Evolutionary conservation across 1,140 invertebrate species (phyloP).

Genomic region (Patella vulgata): DNA sequence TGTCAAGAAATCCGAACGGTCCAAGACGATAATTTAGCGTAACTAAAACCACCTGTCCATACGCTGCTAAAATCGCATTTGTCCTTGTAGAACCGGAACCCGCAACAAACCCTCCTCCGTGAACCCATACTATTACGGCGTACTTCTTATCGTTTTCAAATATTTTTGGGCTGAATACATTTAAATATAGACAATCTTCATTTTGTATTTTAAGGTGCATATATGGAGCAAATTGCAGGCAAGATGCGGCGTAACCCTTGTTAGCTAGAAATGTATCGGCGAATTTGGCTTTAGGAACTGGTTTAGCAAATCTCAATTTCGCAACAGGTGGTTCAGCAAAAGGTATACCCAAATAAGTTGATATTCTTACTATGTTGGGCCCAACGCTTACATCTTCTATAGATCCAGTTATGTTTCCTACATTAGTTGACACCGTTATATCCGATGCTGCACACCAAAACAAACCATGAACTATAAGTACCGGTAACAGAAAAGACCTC

Average conservation of each 20-base stretch:
- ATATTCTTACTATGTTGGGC: background rate
- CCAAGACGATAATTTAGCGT: conserved; percentile 62
- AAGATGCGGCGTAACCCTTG: conserved; percentile 1
- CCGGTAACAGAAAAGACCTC: too few relatives aligned
- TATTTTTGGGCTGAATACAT: conserved; percentile 24
- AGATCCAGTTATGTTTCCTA: too few relatives aligned
- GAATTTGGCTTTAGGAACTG: conserved; percentile 1
- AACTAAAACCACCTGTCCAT: conserved; percentile 20
- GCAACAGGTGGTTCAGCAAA: conserved; percentile 14
- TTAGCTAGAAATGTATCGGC: conserved; percentile 6
- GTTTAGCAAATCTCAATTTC: conserved; percentile 3
- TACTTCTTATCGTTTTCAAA: conserved; percentile 44
- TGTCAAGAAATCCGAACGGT: conserved; percentile 58
- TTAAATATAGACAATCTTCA: conserved; percentile 37
- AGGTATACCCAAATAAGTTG: conserved; percentile 12
- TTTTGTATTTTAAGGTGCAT: background rate
- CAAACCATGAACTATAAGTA: too few relatives aligned
- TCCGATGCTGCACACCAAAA: too few relatives aligned
- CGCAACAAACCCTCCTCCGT: conserved; percentile 28
- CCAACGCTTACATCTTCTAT: too few relatives aligned
- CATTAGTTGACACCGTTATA: too few relatives aligned
- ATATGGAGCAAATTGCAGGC: background rate
- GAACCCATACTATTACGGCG: conserved; percentile 37
- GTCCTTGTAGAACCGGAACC: conserved; percentile 86
- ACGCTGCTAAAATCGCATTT: conserved; percentile 71